Conservation (phyloP, 2,113 vertebrate species). For the Aix galericulata region DNA sequence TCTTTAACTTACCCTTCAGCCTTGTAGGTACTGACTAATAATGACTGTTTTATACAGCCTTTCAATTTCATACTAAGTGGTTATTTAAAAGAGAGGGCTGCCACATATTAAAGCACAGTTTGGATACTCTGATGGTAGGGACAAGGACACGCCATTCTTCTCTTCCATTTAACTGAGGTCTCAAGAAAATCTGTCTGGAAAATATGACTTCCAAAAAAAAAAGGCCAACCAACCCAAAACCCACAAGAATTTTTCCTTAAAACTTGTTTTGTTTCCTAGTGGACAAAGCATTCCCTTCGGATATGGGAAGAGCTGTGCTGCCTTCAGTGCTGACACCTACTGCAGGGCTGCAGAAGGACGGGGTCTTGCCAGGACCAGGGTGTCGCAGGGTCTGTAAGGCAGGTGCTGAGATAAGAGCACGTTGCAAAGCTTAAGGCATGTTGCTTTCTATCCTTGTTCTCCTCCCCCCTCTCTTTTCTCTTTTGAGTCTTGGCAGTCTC, state of each 20-base stretch:
- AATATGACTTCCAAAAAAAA: neutral
- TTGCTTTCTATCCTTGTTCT: neutral
- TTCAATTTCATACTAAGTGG: neutral
- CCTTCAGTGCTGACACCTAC: neutral
- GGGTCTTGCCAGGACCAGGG: accelerated
- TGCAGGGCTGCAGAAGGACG: neutral
- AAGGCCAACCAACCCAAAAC: neutral
- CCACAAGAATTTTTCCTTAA: neutral
- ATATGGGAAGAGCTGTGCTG: neutral
- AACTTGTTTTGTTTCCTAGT: neutral
- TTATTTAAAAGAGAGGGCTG: neutral
- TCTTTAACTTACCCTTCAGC: neutral
- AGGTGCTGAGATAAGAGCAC: neutral
- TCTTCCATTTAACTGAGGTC: neutral
- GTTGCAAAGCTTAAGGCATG: neutral
- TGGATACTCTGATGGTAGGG: neutral
- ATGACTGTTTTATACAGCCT: conserved; percentile 2
- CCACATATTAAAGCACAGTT: neutral
- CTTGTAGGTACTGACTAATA: neutral
- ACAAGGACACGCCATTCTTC: neutral
- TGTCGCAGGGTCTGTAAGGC: neutral
- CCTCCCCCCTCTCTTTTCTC: neutral
- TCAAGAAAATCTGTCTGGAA: neutral
- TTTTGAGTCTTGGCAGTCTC: neutral
- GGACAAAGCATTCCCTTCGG: neutral